A percentile compares a stretch with the other conserved stretches of the same genome.
phyloP scores from a whole-genome alignment of 2,113 vertebrate species.

The Rattus norvegicus region DNA sequence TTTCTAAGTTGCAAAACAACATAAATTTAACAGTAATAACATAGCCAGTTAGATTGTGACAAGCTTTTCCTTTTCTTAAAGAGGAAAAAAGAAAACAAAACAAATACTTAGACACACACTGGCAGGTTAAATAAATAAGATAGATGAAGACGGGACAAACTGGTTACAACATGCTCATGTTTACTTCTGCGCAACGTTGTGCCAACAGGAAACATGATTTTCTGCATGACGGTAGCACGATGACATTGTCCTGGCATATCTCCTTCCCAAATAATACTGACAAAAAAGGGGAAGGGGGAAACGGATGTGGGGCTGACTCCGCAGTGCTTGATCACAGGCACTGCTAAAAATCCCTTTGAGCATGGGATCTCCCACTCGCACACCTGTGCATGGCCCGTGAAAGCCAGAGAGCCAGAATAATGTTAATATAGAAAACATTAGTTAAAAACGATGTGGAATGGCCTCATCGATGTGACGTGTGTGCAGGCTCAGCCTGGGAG shows the following conservation, averaged over 20 bases:
- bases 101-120: constrained; percentile 84
- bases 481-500: constrained; percentile 84
- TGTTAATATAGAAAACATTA: constrained; percentile 89
- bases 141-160: constrained; percentile 66
- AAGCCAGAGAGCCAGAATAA: constrained; percentile 81
- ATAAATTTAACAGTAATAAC: constrained; percentile 82
- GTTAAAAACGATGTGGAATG: constrained; percentile 88
- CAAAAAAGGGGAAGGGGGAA: constrained; percentile 61
- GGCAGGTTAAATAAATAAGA: constrained; percentile 90
- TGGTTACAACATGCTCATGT: constrained; percentile 85
- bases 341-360: constrained; percentile 81
- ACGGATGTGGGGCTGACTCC: constrained; percentile 77
- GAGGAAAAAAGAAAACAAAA: constrained; percentile 60
- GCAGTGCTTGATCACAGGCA: constrained; percentile 62
- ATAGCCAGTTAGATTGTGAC: constrained; percentile 82
- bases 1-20: constrained; percentile 83
- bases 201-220: constrained; percentile 85
- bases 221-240: constrained; percentile 77
- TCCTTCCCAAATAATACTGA: constrained; percentile 90
- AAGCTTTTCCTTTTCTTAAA: constrained; percentile 75
- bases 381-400: constrained; percentile 80
- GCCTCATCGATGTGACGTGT: constrained; percentile 77
- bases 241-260: constrained; percentile 67
- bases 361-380: constrained; percentile 82
- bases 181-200: constrained; percentile 85